Base-by-base conservation (phyloP, 2,888 invertebrate species). In the Dryobotodes eremita region DNA sequence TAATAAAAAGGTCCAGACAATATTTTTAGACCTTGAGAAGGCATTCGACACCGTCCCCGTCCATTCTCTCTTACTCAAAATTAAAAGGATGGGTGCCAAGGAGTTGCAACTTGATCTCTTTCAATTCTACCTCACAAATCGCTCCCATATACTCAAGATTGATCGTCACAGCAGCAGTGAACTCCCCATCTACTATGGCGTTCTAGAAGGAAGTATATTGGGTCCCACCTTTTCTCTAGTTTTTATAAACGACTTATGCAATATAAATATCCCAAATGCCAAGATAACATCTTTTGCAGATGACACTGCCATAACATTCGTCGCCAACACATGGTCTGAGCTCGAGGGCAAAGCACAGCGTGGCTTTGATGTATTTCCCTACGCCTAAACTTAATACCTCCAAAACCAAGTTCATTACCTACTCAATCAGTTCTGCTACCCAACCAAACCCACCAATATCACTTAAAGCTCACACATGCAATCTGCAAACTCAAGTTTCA, bases 151-250 rank as follows among this genome's bases (percentile, higher is more conserved):
- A 8, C 80, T 80, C 0, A 70, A 62, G 4, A 78, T 80, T 50
- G 46, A 59, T 46, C 23, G 15, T 17, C 23, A 71, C 13, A 76
- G 3, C 0, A 83, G 80, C 26, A 36, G 42, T 31, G 72, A 73
- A 26, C 64, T 65, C 8, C 71, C 57, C 2, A 74, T 77, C 15
- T 17, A 69, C 15, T 80, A 77, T 48, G 75, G 77, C 17, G 62
- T 83, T 15, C 83, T 75, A 20, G 80, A 82, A 15, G 82, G 82
- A 17, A 74, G 77, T n/a, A 79, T 79, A 20, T n/a, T 79, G 15
- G 74, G 77, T 10, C 78, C 78, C 7, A 83, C 80, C 3, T 26
- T 80, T 4, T 80, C 76, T 57, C 46, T 70, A n/a, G 50, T 75
- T 17, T 80, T 71, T 36, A 65, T 80, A 23, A 76, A 76, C 20